These are phyloP conservation scores for Gallinago stenura DNA, from an alignment of 2,797 vertebrate species.

Conservation along the genomic window DNA sequence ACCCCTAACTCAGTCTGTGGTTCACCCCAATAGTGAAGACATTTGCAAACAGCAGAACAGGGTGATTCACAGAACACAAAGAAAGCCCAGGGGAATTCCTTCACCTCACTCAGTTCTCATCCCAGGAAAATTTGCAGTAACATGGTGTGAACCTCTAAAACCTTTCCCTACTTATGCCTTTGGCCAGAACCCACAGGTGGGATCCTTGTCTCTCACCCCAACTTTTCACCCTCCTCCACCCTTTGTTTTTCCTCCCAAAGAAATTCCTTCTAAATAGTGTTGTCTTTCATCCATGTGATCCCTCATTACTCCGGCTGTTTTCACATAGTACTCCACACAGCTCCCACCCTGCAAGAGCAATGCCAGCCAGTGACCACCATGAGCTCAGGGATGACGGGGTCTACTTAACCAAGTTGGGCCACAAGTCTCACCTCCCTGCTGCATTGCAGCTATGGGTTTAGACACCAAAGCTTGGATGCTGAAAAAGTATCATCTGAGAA, in stretches of 20 bases:
- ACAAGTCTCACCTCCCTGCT: neutral
- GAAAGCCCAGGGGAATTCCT: neutral
- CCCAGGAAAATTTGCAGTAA: neutral
- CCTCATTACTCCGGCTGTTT: neutral
- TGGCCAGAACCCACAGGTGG: rapidly evolving
- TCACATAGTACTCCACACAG: neutral
- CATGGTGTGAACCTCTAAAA: neutral
- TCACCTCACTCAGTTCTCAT: neutral
- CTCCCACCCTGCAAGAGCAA: neutral
- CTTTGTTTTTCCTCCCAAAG: neutral
- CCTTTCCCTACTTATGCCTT: neutral
- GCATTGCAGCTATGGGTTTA: neutral
- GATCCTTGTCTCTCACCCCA: neutral
- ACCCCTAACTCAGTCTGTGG: neutral
- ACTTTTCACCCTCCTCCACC: neutral
- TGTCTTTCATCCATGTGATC: neutral
- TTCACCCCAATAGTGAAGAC: neutral
- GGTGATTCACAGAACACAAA: neutral
- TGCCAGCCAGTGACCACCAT: neutral
- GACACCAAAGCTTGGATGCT: neutral
- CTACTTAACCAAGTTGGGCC: neutral
- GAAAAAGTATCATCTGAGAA: neutral
- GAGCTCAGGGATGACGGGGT: neutral
- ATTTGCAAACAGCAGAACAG: neutral
- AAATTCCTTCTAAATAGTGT: neutral